A percentile compares a stretch with the other conserved stretches of the same genome.
phyloP scores from a whole-genome alignment of 2,888 invertebrate species.

The Gastrophysa polygoni region DNA sequence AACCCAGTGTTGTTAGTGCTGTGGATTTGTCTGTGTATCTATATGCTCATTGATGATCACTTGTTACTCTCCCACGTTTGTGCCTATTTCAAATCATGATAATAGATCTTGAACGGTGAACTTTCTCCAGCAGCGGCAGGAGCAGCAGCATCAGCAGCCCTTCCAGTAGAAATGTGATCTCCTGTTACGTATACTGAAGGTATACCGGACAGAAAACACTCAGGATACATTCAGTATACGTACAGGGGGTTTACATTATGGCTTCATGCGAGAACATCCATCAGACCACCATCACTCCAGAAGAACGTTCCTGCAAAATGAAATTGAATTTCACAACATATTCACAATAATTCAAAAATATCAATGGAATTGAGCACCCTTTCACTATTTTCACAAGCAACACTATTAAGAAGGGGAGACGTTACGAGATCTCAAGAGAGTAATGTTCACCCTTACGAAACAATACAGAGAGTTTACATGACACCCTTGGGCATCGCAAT shows the following conservation, averaged over 20 bases:
- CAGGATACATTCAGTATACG: conserved; percentile 99
- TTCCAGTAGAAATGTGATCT: conserved; percentile 78
- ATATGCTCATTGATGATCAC: too few species aligned
- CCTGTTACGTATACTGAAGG: conserved; percentile 99
- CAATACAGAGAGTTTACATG: not conserved
- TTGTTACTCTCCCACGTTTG: too few species aligned
- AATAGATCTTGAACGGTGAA: too few species aligned
- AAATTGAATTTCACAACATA: not conserved
- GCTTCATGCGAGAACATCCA: conserved; percentile 38
- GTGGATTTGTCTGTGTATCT: too few species aligned
- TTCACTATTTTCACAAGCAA: too few species aligned
- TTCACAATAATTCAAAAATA: too few species aligned
- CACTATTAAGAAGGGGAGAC: too few species aligned
- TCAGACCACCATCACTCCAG: not conserved
- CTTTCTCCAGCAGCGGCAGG: not conserved
- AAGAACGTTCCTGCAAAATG: conserved; percentile 13
- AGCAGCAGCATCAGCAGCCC: not conserved
- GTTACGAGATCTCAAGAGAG: not conserved
- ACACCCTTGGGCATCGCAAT: not conserved
- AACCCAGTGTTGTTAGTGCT: too few species aligned
- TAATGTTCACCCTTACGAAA: not conserved
- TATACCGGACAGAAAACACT: conserved; percentile 98
- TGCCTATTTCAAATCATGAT: too few species aligned
- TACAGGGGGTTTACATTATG: conserved; percentile 85
- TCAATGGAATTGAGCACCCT: too few species aligned